Conservation (phyloP, 2,888 invertebrate species). For the Agrilus biguttatus region DNA sequence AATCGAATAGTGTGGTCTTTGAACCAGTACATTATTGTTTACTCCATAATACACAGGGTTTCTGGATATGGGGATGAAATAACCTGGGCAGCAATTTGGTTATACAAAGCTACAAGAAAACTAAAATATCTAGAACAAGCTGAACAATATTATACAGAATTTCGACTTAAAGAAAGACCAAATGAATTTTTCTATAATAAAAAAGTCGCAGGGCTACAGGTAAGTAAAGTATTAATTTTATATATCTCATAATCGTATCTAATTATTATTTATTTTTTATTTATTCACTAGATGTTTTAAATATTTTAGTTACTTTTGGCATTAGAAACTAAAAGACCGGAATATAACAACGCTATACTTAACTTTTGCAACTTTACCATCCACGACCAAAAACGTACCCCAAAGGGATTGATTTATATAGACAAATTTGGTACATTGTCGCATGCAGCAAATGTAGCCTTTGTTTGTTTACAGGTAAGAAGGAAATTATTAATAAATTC, state of each 20-base stretch:
- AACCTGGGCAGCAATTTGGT: constrained; percentile 41
- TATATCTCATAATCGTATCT: not conserved
- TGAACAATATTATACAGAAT: constrained; percentile 33
- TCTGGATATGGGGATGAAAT: constrained; percentile 41
- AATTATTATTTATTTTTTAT: not conserved
- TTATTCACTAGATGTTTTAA: not conserved
- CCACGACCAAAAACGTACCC: constrained; percentile 32
- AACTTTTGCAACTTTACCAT: constrained; percentile 38
- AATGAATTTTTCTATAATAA: constrained; percentile 40
- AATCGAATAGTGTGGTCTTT: too few relatives aligned
- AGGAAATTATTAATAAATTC: constrained; percentile 1
- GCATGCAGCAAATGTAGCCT: constrained; percentile 40
- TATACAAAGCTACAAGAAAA: constrained; percentile 37
- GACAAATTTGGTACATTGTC: constrained; percentile 39
- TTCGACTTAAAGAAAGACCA: constrained; percentile 32
- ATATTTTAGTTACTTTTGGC: constrained; percentile 32
- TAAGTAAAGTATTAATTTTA: constrained; percentile 11
- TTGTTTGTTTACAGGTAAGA: constrained; percentile 36
- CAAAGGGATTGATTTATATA: constrained; percentile 38
- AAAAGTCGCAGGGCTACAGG: constrained; percentile 41
- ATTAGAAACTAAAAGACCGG: constrained; percentile 28
- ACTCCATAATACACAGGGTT: constrained; percentile 28
- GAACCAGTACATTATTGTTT: not conserved
- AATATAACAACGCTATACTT: constrained; percentile 30
- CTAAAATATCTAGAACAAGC: constrained; percentile 34